Evolutionary conservation across 2,797 vertebrate genomes (phyloP), one percentile per base, ranked within the genome.

Genomic region (Halcyon smyrnensis): DNA sequence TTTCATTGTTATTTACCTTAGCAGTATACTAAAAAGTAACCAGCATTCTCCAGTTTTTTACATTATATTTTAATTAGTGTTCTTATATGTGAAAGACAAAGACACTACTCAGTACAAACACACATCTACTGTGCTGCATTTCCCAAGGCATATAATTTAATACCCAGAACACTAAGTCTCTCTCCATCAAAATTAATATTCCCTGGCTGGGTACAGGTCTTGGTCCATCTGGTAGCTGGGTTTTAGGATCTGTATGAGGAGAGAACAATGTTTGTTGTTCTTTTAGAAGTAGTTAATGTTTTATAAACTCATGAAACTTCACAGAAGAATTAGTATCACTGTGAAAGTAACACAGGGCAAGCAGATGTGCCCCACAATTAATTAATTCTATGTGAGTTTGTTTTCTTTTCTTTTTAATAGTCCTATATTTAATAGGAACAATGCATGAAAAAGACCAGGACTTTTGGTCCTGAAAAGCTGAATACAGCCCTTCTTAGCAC

Each of bases 61-160:
- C 92, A 90, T 96, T 95, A 70, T 81, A 65, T 89, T 96, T 96
- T 97, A 96, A 97, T 97, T 96, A 93, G 90, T 54, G 51, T 43
- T 90, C 85, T 93, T 93, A 60, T 89, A 65, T 71, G 76, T 70
- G 88, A 78, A 92, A 87, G 88, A 95, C 92, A 96, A 94, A 92
- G 91, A 84, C 83, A 5, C 34, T 81, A 69, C 95, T 97, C 86
- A 95, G 75, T 36, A 46, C 94, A 87, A 78, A 68, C 91, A 95
- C 84, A 74, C 65, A 27, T 87, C 89, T 5, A 87, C 90, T 93
- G 93, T 89, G 81, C 87, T 91, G 78, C 84, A 1, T 82, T 88
- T 83, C 94, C 96, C 94, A 84, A 87, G 94, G 96, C 93, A 10
- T 54, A 83, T 28, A 37, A 76, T 84, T 93, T 89, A 93, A 96